Base-by-base conservation (phyloP, 92 coral and sea anemone genomes). In the Phenganax marumi region DNA sequence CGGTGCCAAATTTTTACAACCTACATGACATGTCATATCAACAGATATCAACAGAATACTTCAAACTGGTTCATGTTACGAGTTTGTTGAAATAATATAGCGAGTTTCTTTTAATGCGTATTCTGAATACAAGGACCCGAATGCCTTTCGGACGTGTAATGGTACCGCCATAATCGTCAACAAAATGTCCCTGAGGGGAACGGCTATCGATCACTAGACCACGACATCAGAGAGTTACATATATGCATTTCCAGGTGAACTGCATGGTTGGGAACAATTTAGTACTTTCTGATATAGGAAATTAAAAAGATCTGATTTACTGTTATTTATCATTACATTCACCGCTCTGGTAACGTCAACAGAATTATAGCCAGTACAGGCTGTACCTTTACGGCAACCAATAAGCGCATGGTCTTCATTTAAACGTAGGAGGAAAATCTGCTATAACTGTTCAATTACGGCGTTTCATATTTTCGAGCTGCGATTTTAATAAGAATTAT, bases 391-490 rank as follows among this genome's bases (percentile, higher is more conserved):
- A 25, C 8, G 72, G 49, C 8, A 10, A 66, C n/a, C 8, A 58
- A 10, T 10, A 50, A 17, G 9, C 49, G 25, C 43, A 66, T 23
- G 23, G 26, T 66, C 25, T 25, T 66, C 72, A 66, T 66, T 66
- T 25, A 66, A 66, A 25, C 1, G 72, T 66, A 66, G 72, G 72
- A 66, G 72, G 72, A 25, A 66, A 50, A 13, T 10, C 49, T 24
- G 43, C 43, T 24, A 25, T 25, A 66, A 14, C 1, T 52, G 9
- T 10, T 33, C 55, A 25, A 72, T 47, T 50, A 56, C 33, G 81
- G 81, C 24, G 64, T 77, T 56, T 49, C 22, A 49, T 52, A 77
- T 56, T 77, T 77, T 57, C 72, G 18, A 24, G 25, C 16, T 11
- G 47, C 9, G 12, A 69, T 8, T 69, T 69, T 69, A 69, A 77